Evolutionary conservation across 2,888 invertebrate species (phyloP), one percentile per base, ranked within the genome.

Genomic region (Hydrotaea cyrtoneurina): DNA sequence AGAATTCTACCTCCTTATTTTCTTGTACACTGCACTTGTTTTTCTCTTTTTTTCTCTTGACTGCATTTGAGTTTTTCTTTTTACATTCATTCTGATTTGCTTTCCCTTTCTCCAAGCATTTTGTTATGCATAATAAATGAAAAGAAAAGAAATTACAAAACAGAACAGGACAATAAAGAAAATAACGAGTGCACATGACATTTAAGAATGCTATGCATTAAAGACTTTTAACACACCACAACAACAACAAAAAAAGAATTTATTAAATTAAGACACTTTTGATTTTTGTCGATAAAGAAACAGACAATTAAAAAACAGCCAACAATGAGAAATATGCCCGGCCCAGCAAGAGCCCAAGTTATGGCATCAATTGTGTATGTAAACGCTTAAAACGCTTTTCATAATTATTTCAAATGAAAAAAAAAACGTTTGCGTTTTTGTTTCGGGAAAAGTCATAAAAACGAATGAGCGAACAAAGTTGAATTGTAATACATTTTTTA

Each of bases 61-160:
- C 23, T 71, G 71, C 71, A 71, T 71, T 71, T 53, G 71, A 31
- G 31, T 71, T 53, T 26, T 36, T 36, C 13, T 50, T 50, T 59
- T 26, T 59, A 23, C 59, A 23, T 11, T 26, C 59, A 59, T 50
- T 4, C 19, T 11, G 11, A 36, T 43, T 19, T 39, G 19, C 36
- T 4, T 39, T 39, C 50, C n/a, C 43, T 66, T 39, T 39, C 66
- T 43, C 1, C 31, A 31, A 19, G 39, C 39, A 11, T 66, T 66
- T 50, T 43, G n/a, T 66, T 66, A 10, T 43, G 43, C 11, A 66
- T 43, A 39, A 39, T 19, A 66, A 66, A 46, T 2, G 23, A 13
- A 21, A 46, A 43, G 39, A 31, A 43, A 15, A 46, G 21, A 43
- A 66, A 17, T 5, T 19, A 21, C 19, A 7, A 31, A 2, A 43